Conservation (phyloP, 2,113 vertebrate species). For the Tychaedon coryphoeus region DNA sequence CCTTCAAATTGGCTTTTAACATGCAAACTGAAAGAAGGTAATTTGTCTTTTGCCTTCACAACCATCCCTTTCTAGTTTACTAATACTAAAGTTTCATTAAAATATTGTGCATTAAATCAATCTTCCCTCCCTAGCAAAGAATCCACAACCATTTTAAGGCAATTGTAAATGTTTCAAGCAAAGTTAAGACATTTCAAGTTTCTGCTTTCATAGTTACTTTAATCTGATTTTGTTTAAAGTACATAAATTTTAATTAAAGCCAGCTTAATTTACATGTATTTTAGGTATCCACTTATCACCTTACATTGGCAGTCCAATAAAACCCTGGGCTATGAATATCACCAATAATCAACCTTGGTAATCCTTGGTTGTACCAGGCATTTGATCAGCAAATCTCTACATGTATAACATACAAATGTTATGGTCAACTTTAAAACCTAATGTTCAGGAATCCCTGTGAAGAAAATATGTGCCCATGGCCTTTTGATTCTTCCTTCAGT, state of each 20-base stretch:
- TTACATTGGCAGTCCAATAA: background rate
- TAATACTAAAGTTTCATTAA: background rate
- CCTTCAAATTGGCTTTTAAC: slow-evolving; percentile 15
- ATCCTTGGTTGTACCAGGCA: background rate
- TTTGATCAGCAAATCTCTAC: background rate
- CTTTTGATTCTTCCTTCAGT: background rate
- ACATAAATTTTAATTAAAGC: background rate
- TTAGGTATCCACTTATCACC: background rate
- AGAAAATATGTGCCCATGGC: background rate
- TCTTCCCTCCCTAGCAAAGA: background rate
- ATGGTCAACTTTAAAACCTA: background rate
- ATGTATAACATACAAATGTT: background rate
- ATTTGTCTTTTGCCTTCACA: slow-evolving; percentile 7
- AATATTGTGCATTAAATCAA: background rate
- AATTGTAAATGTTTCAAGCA: background rate
- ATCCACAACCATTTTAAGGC: background rate
- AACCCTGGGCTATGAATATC: background rate
- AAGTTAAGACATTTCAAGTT: background rate
- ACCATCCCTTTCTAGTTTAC: background rate
- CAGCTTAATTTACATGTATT: background rate
- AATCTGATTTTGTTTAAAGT: background rate
- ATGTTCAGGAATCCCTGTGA: background rate
- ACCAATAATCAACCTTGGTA: background rate
- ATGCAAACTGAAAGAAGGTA: background rate
- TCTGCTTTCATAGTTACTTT: background rate